These are phyloP conservation scores for Micromussa lordhowensis DNA, from an alignment of 92 coral and sea anemone genomes.

Conservation along the genomic window DNA sequence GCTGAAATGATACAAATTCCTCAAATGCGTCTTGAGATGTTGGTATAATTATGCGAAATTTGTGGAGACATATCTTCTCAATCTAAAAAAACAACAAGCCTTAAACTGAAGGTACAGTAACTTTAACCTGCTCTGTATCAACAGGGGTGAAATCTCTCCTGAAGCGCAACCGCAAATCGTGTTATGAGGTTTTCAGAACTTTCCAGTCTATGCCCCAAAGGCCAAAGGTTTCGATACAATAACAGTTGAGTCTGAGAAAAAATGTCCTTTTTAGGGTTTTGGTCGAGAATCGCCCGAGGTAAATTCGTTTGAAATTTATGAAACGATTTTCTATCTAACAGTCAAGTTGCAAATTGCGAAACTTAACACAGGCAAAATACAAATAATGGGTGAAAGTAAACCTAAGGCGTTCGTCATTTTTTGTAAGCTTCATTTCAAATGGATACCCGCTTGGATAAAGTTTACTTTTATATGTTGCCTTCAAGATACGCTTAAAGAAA, in stretches of 20 bases:
- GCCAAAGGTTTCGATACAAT: neutral
- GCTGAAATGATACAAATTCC: too few species aligned
- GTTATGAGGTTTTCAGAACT: neutral
- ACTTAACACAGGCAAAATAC: neutral
- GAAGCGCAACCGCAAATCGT: neutral
- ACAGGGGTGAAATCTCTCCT: neutral
- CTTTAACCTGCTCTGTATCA: neutral
- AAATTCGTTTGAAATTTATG: neutral
- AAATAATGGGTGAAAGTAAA: neutral
- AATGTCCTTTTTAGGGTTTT: neutral
- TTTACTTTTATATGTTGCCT: too few species aligned
- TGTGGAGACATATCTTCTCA: neutral
- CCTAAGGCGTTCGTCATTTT: neutral
- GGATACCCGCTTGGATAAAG: neutral
- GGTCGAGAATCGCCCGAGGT: neutral
- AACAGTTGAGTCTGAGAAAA: neutral
- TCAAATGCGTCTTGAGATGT: neutral
- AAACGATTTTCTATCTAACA: neutral
- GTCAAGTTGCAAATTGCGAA: neutral
- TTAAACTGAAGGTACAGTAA: neutral
- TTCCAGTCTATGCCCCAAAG: neutral
- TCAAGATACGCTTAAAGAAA: too few species aligned
- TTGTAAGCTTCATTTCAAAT: too few species aligned
- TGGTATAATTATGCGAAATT: neutral
- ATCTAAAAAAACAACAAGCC: neutral